These are phyloP conservation scores for Argynnis bischoffii DNA, from an alignment of 2,888 invertebrate genomes.

Conservation along the genomic window DNA sequence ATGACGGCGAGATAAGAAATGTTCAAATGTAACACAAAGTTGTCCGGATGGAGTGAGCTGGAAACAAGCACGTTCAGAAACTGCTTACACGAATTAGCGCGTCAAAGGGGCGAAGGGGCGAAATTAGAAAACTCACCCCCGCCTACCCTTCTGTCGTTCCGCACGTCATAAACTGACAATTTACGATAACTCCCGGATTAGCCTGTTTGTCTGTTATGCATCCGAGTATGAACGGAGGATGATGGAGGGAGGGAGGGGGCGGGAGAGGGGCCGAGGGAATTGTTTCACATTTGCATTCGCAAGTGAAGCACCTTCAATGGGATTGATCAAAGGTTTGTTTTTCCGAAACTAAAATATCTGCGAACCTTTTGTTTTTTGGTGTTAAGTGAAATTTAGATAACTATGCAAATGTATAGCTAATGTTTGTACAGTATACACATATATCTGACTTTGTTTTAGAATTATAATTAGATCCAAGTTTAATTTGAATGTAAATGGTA, in stretches of 20 bases:
- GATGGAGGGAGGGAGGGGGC: slow-evolving; percentile 34
- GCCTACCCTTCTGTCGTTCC: slow-evolving; percentile 64
- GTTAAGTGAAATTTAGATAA: slow-evolving; percentile 22
- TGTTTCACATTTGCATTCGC: slow-evolving; percentile 64
- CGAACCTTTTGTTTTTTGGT: slow-evolving; percentile 17
- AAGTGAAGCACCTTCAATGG: slow-evolving; percentile 46
- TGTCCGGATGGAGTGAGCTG: slow-evolving; percentile 72
- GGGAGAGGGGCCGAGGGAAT: slow-evolving; percentile 49
- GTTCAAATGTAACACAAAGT: slow-evolving; percentile 42
- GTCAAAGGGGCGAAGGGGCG: slow-evolving; percentile 77
- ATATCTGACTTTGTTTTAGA: slow-evolving; percentile 13
- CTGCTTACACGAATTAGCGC: slow-evolving; percentile 83
- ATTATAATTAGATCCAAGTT: background rate
- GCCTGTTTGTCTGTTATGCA: slow-evolving; percentile 81
- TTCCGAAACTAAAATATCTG: slow-evolving; percentile 28
- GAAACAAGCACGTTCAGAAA: slow-evolving; percentile 81
- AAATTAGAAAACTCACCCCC: slow-evolving; percentile 77
- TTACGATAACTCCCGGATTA: slow-evolving; percentile 83
- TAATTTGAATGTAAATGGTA: too few species aligned
- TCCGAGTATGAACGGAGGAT: slow-evolving; percentile 49
- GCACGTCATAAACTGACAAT: slow-evolving; percentile 84
- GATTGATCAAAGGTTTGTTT: slow-evolving; percentile 41
- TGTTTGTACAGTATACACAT: slow-evolving; percentile 2
- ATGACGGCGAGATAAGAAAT: slow-evolving; percentile 46
- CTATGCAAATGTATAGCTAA: slow-evolving; percentile 7